Conservation (phyloP, 2,113 vertebrate species). For the Lethenteron camtschaticum region DNA sequence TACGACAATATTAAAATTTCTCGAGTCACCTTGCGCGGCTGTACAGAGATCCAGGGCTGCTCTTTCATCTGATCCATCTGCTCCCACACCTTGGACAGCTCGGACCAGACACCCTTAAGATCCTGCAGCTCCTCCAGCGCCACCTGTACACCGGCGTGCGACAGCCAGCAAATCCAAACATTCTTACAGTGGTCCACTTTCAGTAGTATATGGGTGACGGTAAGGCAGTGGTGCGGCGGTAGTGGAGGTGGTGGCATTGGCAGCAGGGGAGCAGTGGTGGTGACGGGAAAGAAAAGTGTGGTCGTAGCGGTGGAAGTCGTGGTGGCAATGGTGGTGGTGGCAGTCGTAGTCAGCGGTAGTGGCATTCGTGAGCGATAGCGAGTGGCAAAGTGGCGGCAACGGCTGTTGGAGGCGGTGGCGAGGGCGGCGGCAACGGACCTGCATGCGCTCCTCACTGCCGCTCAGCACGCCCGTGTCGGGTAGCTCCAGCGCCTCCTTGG, state of each 20-base stretch:
- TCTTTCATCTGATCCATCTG: not conserved
- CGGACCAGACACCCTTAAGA: slow-evolving; percentile 1
- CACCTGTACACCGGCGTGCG: not conserved
- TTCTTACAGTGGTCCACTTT: no score
- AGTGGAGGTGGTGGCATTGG: not conserved
- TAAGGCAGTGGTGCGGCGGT: not conserved
- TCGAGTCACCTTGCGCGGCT: not conserved
- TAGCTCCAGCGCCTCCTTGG: slow-evolving; percentile 2
- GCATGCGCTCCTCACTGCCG: slow-evolving; percentile 1
- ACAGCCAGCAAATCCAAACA: no score
- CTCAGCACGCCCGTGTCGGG: not conserved
- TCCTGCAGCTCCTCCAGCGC: slow-evolving; percentile 2
- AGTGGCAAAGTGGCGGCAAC: no score
- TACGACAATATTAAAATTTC: no score
- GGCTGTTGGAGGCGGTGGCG: no score
- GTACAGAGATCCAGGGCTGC: slow-evolving; percentile 1
- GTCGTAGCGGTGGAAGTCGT: no score
- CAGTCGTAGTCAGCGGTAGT: no score
- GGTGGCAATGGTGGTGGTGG: no score
- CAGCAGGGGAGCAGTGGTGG: not conserved
- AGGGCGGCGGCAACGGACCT: no score
- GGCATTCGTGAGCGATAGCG: no score
- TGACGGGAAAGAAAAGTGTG: no score
- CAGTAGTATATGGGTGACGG: no score
- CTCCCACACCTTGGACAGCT: slow-evolving; percentile 4